Base-by-base conservation (phyloP, 37 sponge, comb jelly and placozoan species). In the Oopsacas minuta region DNA sequence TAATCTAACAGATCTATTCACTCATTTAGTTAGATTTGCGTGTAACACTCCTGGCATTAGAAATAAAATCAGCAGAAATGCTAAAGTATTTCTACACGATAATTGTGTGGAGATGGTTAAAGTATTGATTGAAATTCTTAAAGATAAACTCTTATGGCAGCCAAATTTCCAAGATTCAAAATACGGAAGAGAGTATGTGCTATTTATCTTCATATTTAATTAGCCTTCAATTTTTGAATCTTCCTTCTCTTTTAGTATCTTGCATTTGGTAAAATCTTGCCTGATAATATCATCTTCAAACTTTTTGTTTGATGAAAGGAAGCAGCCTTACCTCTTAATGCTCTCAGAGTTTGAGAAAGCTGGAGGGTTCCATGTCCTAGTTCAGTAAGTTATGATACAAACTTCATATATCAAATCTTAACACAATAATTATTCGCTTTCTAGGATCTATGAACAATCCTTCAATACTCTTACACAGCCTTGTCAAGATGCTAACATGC, bases 261-360 rank as follows among this genome's bases (percentile, higher is more conserved):
- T 61, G 5, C 75, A 61, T 12, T n/a, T 61, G 28, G 75, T 61
- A 12, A 10, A 34, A n/a, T 61, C 75, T 34, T 61, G 75, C 30
- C 75, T 61, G 7, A 61, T 61, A 10, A 61, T 61, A 25, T 61
- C 75, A 61, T 61, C 75, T 5, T 61, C 75, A 25, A 61, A 61
- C 75, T 61, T 95, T n/a, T 83, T 95, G 84, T 95, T 93, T 90
- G 96, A 95, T 49, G 99, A 97, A 23, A 88, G 89, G 83, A 88
- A 93, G 75, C 89, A 91, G 37, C 88, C 94, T 35, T 95, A 92
- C 89, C 94, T 95, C 89, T 25, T 97, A 37, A 88, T 95, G 89
- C 87, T 90, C 51, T 82, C 86, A 8, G 52, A 87, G 88, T 97
- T 97, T 87, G 91, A 91, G 39, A 81, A 89, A 83, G 88, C 84